A percentile compares a stretch with the other conserved stretches of the same genome.
Conservation (phyloP, 2,113 vertebrate genomes). For the Scalopus aquaticus region DNA sequence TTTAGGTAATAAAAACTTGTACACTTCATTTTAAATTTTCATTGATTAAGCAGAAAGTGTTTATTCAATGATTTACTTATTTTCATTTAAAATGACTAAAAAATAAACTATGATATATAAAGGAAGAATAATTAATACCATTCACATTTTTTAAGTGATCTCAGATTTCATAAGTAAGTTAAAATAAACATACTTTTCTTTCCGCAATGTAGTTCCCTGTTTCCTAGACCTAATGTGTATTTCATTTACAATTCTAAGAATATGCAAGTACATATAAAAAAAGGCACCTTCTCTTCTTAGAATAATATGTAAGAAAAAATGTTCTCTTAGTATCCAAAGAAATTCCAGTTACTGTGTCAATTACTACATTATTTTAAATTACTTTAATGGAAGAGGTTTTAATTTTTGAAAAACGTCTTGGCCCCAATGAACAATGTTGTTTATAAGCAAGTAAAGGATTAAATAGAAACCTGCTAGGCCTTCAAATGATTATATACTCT, state of each 20-base stretch:
- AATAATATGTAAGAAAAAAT: conserved; percentile 42
- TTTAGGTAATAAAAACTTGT: not conserved
- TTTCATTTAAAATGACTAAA: not conserved
- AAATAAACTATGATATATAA: not conserved
- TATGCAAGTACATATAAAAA: not conserved
- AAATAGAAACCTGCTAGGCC: conserved; percentile 50
- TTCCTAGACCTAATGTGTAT: conserved; percentile 39
- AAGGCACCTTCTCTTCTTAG: conserved; percentile 9
- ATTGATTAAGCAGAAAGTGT: not conserved
- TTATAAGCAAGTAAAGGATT: conserved; percentile 65
- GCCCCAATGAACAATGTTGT: conserved; percentile 53
- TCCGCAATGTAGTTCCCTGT: not conserved
- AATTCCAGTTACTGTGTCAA: conserved; percentile 56
- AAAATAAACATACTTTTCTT: conserved; percentile 31
- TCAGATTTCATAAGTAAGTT: not conserved
- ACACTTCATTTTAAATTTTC: not conserved
- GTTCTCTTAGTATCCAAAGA: conserved; percentile 41
- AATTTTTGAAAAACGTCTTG: conserved; percentile 65
- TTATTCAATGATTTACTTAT: not conserved
- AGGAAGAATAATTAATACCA: not conserved
- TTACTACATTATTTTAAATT: conserved; percentile 75
- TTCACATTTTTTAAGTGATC: conserved; percentile 4
- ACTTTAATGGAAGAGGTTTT: conserved; percentile 65
- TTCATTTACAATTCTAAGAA: conserved; percentile 47
- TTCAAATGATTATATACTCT: conserved; percentile 33